Base-by-base conservation (phyloP, 2,797 vertebrate species). In the Sparidentex hasta region DNA sequence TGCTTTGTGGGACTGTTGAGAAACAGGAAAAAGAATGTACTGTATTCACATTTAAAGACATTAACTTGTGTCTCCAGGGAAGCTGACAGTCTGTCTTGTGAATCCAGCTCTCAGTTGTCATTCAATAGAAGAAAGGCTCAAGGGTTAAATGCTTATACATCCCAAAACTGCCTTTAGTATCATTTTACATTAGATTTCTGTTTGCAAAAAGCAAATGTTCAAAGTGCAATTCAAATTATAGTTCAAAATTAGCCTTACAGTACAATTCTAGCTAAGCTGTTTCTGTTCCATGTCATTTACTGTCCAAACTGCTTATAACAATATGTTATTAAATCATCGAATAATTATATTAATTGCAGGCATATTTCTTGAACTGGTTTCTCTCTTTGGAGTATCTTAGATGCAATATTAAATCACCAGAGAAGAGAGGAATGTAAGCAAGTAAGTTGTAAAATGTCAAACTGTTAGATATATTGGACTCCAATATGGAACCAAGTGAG, bases 381-480 rank as follows among this genome's bases (percentile, higher is more conserved):
- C 5, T 43, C 17, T 47, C 13, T 72, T 65, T 50, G 13, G 23
- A 64, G 20, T 1, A 1, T 65, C 3, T n/a, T 5, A 17, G 43
- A 14, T 71, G 23, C 17, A 41, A 23, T 17, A 44, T 56, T 44
- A 66, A 66, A 50, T 12, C 27, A 3, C 2, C n/a, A n/a, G 13
- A 54, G 23, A 51, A 23, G 13, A 33, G 7, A 23, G 11, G 63
- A 47, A 33, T 55, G 6, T 57, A 23, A 66, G 44, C 43, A 51
- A 65, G 71, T 57, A 41, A 61, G n/a, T 11, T 63, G 8, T n/a
- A 65, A 69, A 78, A 80, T 80, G 41, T 38, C 54, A 74, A 59
- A 81, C 25, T 59, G n/a, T n/a, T n/a, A n/a, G 47, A 72, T 80
- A 20, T 57, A 72, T 41, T 77, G 58, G 70, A 73, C 11, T 80